Evolutionary conservation across 1,140 invertebrate species (phyloP), one percentile per base, ranked within the genome.

Genomic region (Akabosia matsudoensis): DNA sequence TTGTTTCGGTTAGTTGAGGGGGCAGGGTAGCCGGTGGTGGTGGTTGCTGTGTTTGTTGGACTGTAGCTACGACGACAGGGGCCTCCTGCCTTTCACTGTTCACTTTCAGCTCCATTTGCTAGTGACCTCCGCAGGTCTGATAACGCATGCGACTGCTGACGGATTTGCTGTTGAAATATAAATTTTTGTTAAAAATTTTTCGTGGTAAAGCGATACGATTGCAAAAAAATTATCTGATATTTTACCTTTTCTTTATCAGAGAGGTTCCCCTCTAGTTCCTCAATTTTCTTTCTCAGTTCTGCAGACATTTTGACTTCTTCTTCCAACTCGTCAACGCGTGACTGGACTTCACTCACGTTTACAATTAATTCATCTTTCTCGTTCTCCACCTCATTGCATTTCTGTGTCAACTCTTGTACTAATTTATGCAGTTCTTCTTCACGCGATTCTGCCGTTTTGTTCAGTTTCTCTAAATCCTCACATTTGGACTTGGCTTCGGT

Each of bases 81-180:
- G n/a, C n/a, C n/a, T 31, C 28, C 26, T 31, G 3, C 26, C 3
- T 67, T 7, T 67, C 31, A n/a, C 28, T 7, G 54, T 24, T 67
- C 61, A 22, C 61, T 30, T 67, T 67, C 61, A 67, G 61, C n/a
- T 67, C 61, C n/a, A 30, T 67, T 67, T 10, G 61, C 61, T 13
- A 67, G 28, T 1, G 61, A 67, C 3, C 61, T 2, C 28, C 61
- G 61, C 3, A 67, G 61, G 61, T 67, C 61, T 10, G 61, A 28
- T 30, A 67, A 30, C 24, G 61, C 28, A 31, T 67, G 61, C 24
- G 61, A 28, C 28, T 67, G 61, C 24, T 67, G 61, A 67, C 61
- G 61, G 24, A 67, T 24, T 67, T 67, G 61, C 61, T 67, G 18
- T 18, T 10, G 30, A 67, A 30, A 67, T 16, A 30, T 30, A 67